phyloP scores from a whole-genome alignment of 2,888 invertebrate species.

The Cryptocheilus praepositus region DNA sequence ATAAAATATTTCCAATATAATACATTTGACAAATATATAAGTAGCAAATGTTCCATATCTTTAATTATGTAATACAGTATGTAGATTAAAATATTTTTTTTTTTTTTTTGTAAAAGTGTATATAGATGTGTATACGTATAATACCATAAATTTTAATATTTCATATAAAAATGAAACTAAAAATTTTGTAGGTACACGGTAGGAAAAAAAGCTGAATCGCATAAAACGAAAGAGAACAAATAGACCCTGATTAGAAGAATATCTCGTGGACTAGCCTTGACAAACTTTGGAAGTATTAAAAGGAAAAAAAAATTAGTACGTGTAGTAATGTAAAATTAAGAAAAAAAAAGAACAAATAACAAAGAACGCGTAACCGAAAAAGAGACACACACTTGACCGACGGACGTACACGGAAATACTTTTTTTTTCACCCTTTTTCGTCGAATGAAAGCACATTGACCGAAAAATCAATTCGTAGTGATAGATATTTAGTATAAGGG shows the following conservation, averaged over 20 bases:
- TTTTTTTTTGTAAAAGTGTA: conserved; percentile 69
- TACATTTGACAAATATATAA: conserved; percentile 67
- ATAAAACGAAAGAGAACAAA: conserved; percentile 40
- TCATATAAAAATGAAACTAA: conserved; percentile 71
- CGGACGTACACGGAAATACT: conserved; percentile 45
- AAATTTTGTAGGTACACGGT: conserved; percentile 69
- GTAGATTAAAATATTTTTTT: conserved; percentile 70
- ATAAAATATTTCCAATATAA: conserved; percentile 67
- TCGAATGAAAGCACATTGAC: too few species aligned
- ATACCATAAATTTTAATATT: conserved; percentile 70
- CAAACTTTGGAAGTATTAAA: conserved; percentile 65
- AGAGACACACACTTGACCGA: conserved; percentile 13
- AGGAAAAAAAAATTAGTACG: conserved; percentile 30
- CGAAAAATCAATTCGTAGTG: conserved; percentile 45
- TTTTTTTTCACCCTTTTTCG: conserved; percentile 8
- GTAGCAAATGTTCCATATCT: conserved; percentile 68
- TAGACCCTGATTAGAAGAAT: conserved; percentile 29
- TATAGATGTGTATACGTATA: conserved; percentile 71
- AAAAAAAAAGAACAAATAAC: conserved; percentile 18
- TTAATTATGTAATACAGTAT: conserved; percentile 64
- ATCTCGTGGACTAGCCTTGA: conserved; percentile 67
- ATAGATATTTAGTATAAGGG: conserved; percentile 51
- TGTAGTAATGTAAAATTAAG: conserved; percentile 33
- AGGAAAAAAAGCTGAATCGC: conserved; percentile 60
- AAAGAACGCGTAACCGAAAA: conserved; percentile 8